Percentiles rank a stretch among this genome's conserved stretches.
Evolutionary conservation across 2,797 vertebrate species (phyloP).

Genomic region (Lacerta agilis): DNA sequence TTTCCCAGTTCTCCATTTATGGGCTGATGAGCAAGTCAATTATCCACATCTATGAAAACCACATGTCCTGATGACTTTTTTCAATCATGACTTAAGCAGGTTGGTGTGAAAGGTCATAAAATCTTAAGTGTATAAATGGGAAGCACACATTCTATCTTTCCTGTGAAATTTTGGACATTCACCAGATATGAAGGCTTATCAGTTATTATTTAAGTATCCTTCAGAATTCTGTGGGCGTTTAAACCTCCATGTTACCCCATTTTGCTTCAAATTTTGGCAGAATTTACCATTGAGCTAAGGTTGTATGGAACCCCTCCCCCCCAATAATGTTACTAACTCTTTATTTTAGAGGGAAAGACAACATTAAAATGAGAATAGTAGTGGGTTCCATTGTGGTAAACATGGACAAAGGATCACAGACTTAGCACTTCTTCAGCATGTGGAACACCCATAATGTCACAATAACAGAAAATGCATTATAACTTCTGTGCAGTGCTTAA

Average conservation of each 20-base stretch:
- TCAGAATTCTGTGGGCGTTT: not conserved
- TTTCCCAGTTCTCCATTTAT: slow-evolving; percentile 6
- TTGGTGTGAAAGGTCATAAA: not conserved
- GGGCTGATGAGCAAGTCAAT: not conserved
- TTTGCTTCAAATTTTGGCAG: not conserved
- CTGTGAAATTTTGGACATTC: not conserved
- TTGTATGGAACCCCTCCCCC: not conserved
- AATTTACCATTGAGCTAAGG: not conserved
- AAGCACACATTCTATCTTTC: not conserved
- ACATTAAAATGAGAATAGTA: not conserved
- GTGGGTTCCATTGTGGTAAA: not conserved
- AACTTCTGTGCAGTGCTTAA: not conserved
- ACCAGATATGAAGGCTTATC: not conserved
- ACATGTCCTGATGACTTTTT: not conserved
- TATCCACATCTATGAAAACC: not conserved
- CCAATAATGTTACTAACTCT: too few relatives aligned
- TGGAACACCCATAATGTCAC: not conserved
- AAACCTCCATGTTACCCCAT: not conserved
- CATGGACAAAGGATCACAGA: too few relatives aligned
- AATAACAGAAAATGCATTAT: not conserved
- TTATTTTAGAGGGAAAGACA: not conserved
- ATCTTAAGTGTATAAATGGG: not conserved
- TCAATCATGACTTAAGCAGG: not conserved
- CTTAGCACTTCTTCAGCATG: not conserved
- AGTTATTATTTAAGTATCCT: not conserved